Base-by-base conservation (phyloP, 2,888 invertebrate species). In the Zootermopsis nevadensis region DNA sequence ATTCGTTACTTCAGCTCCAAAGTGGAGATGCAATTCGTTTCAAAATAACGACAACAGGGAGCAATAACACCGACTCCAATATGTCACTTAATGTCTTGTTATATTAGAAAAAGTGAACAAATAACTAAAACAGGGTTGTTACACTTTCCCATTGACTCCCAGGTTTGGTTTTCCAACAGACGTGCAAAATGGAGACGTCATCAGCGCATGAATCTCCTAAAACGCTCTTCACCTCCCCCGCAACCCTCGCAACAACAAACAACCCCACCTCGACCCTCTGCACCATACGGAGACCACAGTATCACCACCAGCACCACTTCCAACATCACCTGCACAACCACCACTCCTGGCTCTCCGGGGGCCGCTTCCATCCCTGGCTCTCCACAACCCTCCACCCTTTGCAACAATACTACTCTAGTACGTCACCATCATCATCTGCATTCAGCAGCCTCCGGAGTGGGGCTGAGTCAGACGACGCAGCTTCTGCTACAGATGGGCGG, bases 111-210 rank as follows among this genome's bases (percentile, higher is more conserved):
- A n/a, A 1, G 74, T 24, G 38, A 31, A 22, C 33, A 33, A n/a
- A 22, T 74, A 74, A 74, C 80, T 80, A 80, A 82, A 84, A 83
- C 83, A 33, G 66, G 69, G 80, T 79, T 83, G 79, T 85, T 83
- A 84, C 83, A 77, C 82, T 84, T 85, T 85, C 72, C 82, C 81
- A 85, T 85, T 94, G 93, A 93, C 93, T 94, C 95, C 94, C 95
- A 98, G 98, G 98, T 98, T 95, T 98, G 98, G 98, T 98, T 98
- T 96, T 98, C 97, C 94, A 98, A 98, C 95, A 97, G 98, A 95
- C 95, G 98, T 93, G 98, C 98, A 92, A 98, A 98, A 93, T 98
- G 97, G 97, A 95, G 98, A 91, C 96, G 98, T 89, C 97, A 98
- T 91, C 97, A 98, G 91, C 95, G 97, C 90, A 97, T 97, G 96